Percentiles rank a stretch among this genome's conserved stretches.
Evolutionary conservation across 2,113 vertebrate genomes (phyloP).

Genomic region (Ginglymostoma cirratum): DNA sequence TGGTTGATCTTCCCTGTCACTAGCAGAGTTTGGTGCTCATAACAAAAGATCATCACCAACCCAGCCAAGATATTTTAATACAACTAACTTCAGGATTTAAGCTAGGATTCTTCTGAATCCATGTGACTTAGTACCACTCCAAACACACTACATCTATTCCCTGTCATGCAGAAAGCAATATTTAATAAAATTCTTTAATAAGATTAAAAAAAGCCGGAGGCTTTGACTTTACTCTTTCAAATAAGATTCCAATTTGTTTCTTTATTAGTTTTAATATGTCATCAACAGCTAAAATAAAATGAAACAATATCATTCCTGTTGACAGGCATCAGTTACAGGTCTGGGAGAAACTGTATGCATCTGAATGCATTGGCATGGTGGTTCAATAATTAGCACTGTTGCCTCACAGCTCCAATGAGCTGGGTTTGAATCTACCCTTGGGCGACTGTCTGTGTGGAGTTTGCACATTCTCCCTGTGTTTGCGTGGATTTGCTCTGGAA

Average conservation of each 20-base stretch:
- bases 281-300: not conserved
- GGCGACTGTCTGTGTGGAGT: no score
- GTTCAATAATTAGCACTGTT: no score
- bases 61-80: not conserved
- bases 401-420: no score
- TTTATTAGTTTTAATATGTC: not conserved
- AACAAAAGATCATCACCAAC: not conserved
- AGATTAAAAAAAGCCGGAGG: not conserved
- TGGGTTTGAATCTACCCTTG: no score
- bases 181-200: not conserved
- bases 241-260: not conserved
- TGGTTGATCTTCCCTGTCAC: not conserved
- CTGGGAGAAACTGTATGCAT: not conserved
- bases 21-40: not conserved
- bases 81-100: not conserved
- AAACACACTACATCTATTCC: not conserved
- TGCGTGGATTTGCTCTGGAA: no score
- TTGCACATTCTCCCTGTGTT: no score
- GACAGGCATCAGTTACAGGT: not conserved
- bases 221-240: not conserved
- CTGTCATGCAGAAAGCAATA: not conserved
- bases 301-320: not conserved
- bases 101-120: not conserved
- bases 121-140: not conserved
- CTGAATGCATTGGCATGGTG: not conserved